Evolutionary conservation across 2,797 vertebrate genomes (phyloP).

Genomic region (Bucorvus abyssinicus): DNA sequence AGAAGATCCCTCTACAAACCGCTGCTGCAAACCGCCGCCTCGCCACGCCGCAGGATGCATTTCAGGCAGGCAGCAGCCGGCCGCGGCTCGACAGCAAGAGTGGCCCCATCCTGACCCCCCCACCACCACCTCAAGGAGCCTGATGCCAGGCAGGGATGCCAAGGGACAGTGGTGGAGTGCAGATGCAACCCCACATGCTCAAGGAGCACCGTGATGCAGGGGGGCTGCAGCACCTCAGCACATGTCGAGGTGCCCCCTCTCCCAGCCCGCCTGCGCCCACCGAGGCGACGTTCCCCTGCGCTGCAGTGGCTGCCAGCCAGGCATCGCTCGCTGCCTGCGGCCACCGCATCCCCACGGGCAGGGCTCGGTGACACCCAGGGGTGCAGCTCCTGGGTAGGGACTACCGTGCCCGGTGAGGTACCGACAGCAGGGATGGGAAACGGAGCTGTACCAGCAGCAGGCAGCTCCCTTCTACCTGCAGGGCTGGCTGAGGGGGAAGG

Average conservation of each 20-base stretch:
- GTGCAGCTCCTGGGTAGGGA: not conserved
- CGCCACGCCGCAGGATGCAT: constrained; percentile 1
- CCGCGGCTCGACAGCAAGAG: not conserved
- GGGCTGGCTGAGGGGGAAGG: not conserved
- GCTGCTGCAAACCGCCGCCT: constrained; percentile 21
- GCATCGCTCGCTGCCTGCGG: not conserved
- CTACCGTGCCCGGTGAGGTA: not conserved
- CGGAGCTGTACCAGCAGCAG: not conserved
- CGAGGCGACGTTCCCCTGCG: not conserved
- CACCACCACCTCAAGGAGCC: not conserved
- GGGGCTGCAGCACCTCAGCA: not conserved
- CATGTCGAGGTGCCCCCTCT: not conserved
- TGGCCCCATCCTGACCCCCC: not conserved
- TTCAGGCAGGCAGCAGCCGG: not conserved
- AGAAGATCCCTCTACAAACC: not conserved
- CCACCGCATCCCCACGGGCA: not conserved
- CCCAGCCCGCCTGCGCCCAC: not conserved
- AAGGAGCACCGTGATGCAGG: not conserved
- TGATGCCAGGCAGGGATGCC: not conserved
- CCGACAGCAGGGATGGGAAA: not conserved
- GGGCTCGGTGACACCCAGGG: not conserved
- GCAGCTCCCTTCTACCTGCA: not conserved
- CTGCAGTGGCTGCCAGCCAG: not conserved
- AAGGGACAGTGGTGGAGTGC: not conserved
- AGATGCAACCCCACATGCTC: not conserved